Conservation (phyloP, 2,888 invertebrate genomes). For the Caenorhabditis parvicauda region DNA sequence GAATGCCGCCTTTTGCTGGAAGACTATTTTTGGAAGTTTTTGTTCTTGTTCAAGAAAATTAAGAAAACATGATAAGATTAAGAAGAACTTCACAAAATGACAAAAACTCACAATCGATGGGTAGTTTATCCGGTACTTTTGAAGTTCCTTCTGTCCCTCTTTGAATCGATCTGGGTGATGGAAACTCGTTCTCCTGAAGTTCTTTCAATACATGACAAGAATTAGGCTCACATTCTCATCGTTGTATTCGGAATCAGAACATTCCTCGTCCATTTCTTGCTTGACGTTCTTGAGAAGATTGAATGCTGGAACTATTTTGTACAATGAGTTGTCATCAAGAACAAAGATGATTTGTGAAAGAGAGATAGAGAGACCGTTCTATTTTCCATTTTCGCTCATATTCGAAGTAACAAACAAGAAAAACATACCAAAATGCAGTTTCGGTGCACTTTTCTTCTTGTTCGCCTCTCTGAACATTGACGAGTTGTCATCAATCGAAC, state of each 20-base stretch:
- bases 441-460: constrained; percentile 65
- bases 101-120: constrained; percentile 20
- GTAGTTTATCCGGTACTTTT: too few species aligned
- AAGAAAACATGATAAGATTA: too few species aligned
- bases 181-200: constrained; percentile 10
- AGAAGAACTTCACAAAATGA: too few species aligned
- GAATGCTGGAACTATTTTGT: constrained; percentile 42
- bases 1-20: constrained; percentile 41
- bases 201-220: constrained; percentile 30
- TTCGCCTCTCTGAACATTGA: constrained; percentile 19
- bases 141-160: too few species aligned
- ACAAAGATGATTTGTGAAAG: background rate
- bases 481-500: constrained; percentile 47
- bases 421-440: constrained; percentile 64
- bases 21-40: background rate
- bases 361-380: background rate
- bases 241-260: constrained; percentile 49
- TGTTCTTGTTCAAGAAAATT: background rate
- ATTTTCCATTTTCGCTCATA: background rate
- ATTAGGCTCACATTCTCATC: constrained; percentile 14
- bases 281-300: constrained; percentile 55
- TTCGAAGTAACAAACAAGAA: background rate
- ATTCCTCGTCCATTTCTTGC: constrained; percentile 63
- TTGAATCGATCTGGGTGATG: constrained; percentile 3
- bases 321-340: background rate